phyloP scores from a whole-genome alignment of 2,113 vertebrate species.

The Osmerus eperlanus region DNA sequence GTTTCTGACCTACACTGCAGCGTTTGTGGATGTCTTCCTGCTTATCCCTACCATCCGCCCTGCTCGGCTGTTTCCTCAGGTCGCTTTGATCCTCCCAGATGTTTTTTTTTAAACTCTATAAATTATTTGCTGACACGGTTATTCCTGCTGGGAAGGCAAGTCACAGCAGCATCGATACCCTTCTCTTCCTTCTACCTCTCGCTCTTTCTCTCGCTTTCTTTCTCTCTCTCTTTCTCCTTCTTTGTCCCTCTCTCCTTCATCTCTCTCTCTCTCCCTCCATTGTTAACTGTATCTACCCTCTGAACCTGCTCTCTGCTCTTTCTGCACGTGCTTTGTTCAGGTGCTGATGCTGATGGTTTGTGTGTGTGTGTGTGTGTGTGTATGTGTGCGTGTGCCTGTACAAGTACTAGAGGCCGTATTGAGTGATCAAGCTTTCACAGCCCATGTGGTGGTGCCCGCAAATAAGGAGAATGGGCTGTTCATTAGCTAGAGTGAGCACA shows the following conservation, averaged over 20 bases:
- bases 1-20: background rate
- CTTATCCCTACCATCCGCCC: background rate
- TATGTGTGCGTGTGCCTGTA: background rate
- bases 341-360: background rate
- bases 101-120: background rate
- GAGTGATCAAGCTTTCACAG: slow-evolving; percentile 23
- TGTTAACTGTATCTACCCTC: background rate
- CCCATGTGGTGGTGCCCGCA: slow-evolving; percentile 34
- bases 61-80: background rate
- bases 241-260: background rate
- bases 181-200: too few relatives aligned
- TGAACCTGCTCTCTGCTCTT: background rate
- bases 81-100: slow-evolving; percentile 27
- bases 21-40: background rate
- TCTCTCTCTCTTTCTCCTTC: background rate
- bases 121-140: slow-evolving; percentile 38
- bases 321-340: background rate
- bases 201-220: background rate
- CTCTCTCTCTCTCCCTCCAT: background rate
- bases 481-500: slow-evolving; percentile 21
- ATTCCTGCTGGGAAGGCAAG: background rate
- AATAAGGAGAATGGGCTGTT: slow-evolving; percentile 13
- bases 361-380: background rate
- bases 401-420: background rate
- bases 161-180: background rate